These are phyloP conservation scores for Embiotoca jacksoni DNA, from an alignment of 2,113 vertebrate genomes.

Conservation along the genomic window DNA sequence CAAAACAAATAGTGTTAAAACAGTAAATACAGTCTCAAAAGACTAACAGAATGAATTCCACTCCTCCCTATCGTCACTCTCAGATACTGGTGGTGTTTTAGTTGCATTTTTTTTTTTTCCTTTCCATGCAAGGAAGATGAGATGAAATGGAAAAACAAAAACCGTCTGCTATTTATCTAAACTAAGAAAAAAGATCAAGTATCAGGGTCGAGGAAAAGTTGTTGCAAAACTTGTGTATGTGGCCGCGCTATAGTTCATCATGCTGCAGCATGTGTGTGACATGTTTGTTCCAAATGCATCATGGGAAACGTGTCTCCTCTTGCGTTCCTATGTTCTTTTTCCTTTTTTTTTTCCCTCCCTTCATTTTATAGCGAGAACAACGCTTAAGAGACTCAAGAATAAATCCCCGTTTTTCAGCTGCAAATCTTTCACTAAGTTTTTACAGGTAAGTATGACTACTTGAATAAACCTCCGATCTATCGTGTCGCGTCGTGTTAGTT, in stretches of 20 bases:
- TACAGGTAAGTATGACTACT: conserved; percentile 66
- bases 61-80: not conserved
- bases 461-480: conserved; percentile 53
- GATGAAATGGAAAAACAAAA: not conserved
- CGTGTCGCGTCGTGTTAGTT: conserved; percentile 35
- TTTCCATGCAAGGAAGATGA: not conserved
- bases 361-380: conserved; percentile 82
- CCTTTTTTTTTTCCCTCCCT: conserved; percentile 73
- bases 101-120: not conserved
- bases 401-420: conserved; percentile 56
- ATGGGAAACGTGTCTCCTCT: conserved; percentile 80
- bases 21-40: not conserved
- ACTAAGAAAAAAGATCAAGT: conserved; percentile 11
- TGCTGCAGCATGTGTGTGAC: conserved; percentile 50
- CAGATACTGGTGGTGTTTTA: not conserved
- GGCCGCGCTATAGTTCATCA: conserved; percentile 22
- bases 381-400: conserved; percentile 75
- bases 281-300: conserved; percentile 78
- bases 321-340: conserved; percentile 75
- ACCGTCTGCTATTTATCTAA: not conserved
- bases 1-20: not conserved
- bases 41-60: not conserved
- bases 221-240: not conserved
- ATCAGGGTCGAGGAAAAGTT: not conserved
- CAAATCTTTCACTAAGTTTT: conserved; percentile 57